phyloP scores from a whole-genome alignment of 1,140 invertebrate species.

The Pemphigus obesinymphae region DNA sequence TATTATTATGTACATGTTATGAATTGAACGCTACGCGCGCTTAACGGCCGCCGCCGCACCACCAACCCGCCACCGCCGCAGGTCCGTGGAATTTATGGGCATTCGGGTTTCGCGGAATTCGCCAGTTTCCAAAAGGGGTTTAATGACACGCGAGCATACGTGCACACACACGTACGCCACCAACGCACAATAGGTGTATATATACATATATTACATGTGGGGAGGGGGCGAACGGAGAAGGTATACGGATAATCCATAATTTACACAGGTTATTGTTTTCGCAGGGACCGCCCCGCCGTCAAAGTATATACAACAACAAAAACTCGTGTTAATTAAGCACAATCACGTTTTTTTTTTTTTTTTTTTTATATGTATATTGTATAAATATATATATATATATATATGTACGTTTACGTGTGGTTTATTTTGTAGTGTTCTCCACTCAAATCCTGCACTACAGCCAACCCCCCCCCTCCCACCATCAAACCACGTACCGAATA shows the following conservation, averaged over 20 bases:
- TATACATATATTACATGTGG: neutral
- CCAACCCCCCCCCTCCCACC: neutral
- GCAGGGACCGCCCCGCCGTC: neutral
- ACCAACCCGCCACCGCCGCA: neutral
- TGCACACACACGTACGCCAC: neutral
- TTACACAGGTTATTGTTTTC: conserved; percentile 32
- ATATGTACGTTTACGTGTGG: neutral
- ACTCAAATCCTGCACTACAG: no score
- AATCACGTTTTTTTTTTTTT: neutral
- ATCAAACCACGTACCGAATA: no score
- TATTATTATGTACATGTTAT: no score
- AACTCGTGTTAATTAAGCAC: conserved; percentile 32
- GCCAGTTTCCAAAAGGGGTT: conserved; percentile 21
- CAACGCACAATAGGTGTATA: neutral
- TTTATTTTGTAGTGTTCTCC: neutral
- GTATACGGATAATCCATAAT: conserved; percentile 27
- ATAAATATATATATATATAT: no score
- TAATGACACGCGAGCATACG: conserved; percentile 2
- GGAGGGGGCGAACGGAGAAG: neutral
- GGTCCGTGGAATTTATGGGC: conserved; percentile 21
- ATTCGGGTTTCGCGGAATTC: conserved; percentile 26
- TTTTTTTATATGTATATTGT: neutral
- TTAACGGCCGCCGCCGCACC: neutral
- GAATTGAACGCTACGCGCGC: neutral
- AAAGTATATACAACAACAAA: neutral